phyloP scores from a whole-genome alignment of 2,797 vertebrate genomes.

The Characodon lateralis region DNA sequence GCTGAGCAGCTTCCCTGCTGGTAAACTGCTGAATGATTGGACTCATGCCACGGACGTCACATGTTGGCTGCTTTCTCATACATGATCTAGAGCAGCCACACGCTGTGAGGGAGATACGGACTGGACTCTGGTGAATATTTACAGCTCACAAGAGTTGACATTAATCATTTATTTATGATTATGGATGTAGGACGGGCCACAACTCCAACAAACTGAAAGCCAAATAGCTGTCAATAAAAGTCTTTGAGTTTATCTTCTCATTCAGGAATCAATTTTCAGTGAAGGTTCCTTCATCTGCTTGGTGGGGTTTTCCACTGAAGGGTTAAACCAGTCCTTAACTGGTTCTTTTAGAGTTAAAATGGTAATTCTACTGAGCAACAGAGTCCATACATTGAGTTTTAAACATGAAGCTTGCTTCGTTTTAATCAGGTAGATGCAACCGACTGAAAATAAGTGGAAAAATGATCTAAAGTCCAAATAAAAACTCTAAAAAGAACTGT shows the following conservation, averaged over 20 bases:
- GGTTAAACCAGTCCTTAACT: too few relatives aligned
- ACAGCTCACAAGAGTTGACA: neutral
- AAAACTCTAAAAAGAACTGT: neutral
- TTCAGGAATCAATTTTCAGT: neutral
- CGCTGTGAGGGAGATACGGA: neutral
- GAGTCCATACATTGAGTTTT: too few relatives aligned
- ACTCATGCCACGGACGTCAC: neutral
- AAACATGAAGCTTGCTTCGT: too few relatives aligned
- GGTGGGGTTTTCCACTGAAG: too few relatives aligned
- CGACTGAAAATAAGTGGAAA: neutral
- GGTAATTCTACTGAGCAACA: too few relatives aligned
- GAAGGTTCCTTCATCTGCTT: neutral
- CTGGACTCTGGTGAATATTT: neutral
- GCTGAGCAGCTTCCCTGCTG: neutral
- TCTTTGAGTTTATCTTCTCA: neutral
- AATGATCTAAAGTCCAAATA: neutral
- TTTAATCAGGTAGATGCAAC: neutral
- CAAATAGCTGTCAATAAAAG: neutral
- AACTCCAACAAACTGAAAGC: neutral
- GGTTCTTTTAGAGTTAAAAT: too few relatives aligned
- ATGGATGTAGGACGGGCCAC: neutral
- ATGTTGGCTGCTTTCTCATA: neutral
- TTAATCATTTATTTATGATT: neutral
- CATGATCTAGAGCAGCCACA: neutral
- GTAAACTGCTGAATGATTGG: constrained; percentile 11